Evolutionary conservation across 1,140 invertebrate genomes (phyloP).

Genomic region (Drosophila sturtevanti): DNA sequence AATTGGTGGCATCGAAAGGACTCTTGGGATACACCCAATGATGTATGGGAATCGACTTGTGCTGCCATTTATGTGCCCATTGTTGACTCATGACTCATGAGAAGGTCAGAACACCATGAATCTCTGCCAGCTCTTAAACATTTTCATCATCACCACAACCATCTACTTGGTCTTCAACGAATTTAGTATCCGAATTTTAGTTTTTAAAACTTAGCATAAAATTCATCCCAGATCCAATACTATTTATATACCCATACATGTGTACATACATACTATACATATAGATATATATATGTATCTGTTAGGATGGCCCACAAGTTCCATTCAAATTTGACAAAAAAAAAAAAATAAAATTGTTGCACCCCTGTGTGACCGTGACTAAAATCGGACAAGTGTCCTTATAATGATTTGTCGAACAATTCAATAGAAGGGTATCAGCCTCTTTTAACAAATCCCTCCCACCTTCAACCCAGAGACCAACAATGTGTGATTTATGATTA

Average conservation of each 20-base stretch:
- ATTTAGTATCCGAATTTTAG: constrained; percentile 7
- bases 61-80: constrained; percentile 87
- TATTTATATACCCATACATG: background rate
- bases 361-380: background rate
- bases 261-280: background rate
- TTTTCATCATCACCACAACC: background rate
- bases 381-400: background rate
- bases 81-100: constrained; percentile 15
- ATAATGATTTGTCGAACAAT: background rate
- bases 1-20: constrained; percentile 84
- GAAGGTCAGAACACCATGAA: constrained; percentile 67
- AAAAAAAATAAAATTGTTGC: background rate
- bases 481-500: too few relatives aligned
- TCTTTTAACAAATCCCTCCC: too few relatives aligned
- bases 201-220: constrained; percentile 4
- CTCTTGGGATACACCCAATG: constrained; percentile 85
- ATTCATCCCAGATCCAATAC: background rate
- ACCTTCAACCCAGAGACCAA: too few relatives aligned
- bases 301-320: background rate
- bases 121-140: background rate
- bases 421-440: too few relatives aligned
- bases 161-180: background rate
- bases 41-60: constrained; percentile 88
- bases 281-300: background rate
- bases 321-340: background rate